Evolutionary conservation across 1,140 invertebrate species (phyloP).

Genomic region (Drosophila pseudoananassae): DNA sequence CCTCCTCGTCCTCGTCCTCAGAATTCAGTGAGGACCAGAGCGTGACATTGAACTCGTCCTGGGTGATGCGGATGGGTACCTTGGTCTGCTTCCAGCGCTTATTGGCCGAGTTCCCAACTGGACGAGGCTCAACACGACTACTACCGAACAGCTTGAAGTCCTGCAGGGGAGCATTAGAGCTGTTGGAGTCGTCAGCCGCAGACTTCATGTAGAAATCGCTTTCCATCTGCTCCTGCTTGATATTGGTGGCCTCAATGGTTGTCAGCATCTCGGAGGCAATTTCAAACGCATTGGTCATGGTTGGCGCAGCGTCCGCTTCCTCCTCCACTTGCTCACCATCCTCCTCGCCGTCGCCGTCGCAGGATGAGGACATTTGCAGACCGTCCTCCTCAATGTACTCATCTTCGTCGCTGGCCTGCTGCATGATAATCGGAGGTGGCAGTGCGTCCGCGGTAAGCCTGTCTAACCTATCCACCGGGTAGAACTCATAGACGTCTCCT

Average conservation of each 20-base stretch:
- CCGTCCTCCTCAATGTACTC: slow-evolving; percentile 57
- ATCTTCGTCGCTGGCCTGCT: slow-evolving; percentile 66
- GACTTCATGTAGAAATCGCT: slow-evolving; percentile 70
- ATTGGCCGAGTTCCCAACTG: slow-evolving; percentile 20
- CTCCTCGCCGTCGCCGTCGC: slow-evolving; percentile 52
- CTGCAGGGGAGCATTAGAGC: slow-evolving; percentile 54
- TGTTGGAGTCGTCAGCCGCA: slow-evolving; percentile 65
- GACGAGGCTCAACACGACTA: slow-evolving; percentile 31
- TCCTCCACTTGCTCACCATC: slow-evolving; percentile 33
- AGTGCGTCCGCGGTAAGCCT: slow-evolving; percentile 66
- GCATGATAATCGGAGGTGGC: slow-evolving; percentile 77
- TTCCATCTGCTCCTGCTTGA: slow-evolving; percentile 71
- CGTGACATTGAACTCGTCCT: slow-evolving; percentile 75
- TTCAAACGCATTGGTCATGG: slow-evolving; percentile 63
- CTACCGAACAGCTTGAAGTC: slow-evolving; percentile 69
- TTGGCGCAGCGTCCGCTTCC: slow-evolving; percentile 20
- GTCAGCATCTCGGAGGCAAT: slow-evolving; percentile 70
- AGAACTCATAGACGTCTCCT: slow-evolving; percentile 73
- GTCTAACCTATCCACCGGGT: slow-evolving; percentile 65
- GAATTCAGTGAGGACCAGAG: slow-evolving; percentile 72
- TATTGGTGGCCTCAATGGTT: slow-evolving; percentile 66
- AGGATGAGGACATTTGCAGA: slow-evolving; percentile 49
- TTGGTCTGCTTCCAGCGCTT: slow-evolving; percentile 78
- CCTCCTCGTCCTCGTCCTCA: slow-evolving; percentile 70
- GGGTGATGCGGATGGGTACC: slow-evolving; percentile 72